These are phyloP conservation scores for Onychomys torridus DNA, from an alignment of 2,797 vertebrate genomes.

Conservation along the genomic window DNA sequence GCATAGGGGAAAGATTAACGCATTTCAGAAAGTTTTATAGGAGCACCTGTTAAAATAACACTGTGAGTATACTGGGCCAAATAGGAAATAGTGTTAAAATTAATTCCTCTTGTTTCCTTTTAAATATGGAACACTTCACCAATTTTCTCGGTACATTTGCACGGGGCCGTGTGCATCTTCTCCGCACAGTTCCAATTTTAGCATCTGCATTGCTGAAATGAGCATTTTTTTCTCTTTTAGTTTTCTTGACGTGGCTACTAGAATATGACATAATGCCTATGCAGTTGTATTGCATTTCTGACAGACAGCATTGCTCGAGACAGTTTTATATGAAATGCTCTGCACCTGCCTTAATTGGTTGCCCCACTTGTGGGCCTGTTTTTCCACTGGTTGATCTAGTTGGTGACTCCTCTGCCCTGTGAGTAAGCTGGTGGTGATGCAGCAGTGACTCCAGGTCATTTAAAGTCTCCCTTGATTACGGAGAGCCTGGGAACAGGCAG, in stretches of 20 bases:
- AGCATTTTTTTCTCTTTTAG: not conserved
- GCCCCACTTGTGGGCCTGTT: not conserved
- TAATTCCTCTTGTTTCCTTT: not conserved
- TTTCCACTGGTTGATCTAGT: not conserved
- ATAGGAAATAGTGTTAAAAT: slow-evolving; percentile 11
- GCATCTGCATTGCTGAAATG: not conserved
- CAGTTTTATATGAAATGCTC: not conserved
- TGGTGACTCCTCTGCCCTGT: not conserved
- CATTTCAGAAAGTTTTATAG: not conserved
- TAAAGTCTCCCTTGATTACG: not conserved
- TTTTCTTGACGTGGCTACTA: not conserved
- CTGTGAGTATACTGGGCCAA: not conserved
- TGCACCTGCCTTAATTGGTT: not conserved
- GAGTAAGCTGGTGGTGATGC: not conserved
- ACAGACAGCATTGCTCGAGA: not conserved
- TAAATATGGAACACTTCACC: not conserved
- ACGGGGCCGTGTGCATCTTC: not conserved
- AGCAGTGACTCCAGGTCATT: not conserved
- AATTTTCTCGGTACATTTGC: not conserved
- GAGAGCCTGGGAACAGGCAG: not conserved
- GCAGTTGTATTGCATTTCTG: not conserved
- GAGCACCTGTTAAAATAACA: not conserved
- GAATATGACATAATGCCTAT: not conserved
- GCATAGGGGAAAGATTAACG: not conserved
- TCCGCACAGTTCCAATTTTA: not conserved